Evolutionary conservation across 2,113 vertebrate genomes (phyloP).

Genomic region (Gnathonemus echidnorhynchus): DNA sequence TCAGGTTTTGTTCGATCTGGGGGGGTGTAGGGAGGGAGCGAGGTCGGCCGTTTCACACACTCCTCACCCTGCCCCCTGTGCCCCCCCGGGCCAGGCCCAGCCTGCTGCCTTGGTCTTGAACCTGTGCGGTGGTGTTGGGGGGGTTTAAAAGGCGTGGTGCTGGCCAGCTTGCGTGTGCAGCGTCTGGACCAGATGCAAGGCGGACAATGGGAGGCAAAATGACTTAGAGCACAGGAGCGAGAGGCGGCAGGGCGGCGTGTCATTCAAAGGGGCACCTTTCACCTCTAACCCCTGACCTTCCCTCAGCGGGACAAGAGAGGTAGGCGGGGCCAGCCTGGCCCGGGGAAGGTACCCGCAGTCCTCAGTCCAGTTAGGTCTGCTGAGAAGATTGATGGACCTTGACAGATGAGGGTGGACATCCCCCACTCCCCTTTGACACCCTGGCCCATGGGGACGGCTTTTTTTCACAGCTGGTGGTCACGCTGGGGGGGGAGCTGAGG

Average conservation of each 20-base stretch:
- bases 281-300: conserved; percentile 44
- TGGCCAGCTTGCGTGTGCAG: neutral
- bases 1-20: neutral
- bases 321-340: neutral
- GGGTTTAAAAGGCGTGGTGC: neutral
- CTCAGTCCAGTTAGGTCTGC: neutral
- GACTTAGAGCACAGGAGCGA: neutral
- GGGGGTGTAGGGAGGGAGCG: neutral
- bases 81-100: neutral
- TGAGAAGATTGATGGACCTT: conserved; percentile 45
- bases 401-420: conserved; percentile 32
- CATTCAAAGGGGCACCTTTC: conserved; percentile 34
- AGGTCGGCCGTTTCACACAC: conserved; percentile 29
- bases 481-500: conserved; percentile 20
- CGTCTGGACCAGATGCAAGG: conserved; percentile 27
- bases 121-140: conserved; percentile 20
- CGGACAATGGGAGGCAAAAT: conserved; percentile 27
- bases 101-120: conserved; percentile 23
- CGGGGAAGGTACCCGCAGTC: neutral
- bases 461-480: conserved; percentile 45
- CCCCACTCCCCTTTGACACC: conserved; percentile 21
- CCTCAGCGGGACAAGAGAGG: conserved; percentile 25
- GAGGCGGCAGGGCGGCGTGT: neutral
- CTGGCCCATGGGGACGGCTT: conserved; percentile 15
- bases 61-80: neutral